Evolutionary conservation across 2,113 vertebrate genomes (phyloP).

Genomic region (Bambusicola thoracicus): DNA sequence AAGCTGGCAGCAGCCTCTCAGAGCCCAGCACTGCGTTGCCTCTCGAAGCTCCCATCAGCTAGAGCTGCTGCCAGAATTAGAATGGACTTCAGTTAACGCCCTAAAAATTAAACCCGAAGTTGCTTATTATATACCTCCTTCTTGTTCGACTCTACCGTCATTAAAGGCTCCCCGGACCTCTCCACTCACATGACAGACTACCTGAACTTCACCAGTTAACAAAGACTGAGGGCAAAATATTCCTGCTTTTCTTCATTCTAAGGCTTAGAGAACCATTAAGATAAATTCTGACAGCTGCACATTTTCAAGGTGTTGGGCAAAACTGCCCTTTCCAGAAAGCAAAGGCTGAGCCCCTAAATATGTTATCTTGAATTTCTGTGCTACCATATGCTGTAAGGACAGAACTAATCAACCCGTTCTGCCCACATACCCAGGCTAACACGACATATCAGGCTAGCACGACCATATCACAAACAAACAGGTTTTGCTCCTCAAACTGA

Average conservation of each 20-base stretch:
- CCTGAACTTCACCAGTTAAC: not conserved
- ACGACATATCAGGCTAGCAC: not conserved
- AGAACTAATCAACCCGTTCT: not conserved
- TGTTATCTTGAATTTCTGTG: not conserved
- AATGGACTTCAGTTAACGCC: not conserved
- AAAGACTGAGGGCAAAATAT: not conserved
- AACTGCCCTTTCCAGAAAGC: not conserved
- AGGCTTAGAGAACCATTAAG: not conserved
- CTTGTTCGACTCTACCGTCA: not conserved
- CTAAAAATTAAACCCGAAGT: not conserved
- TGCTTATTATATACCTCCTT: not conserved
- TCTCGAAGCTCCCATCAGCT: not conserved
- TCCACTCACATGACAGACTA: not conserved
- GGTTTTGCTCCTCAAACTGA: not conserved
- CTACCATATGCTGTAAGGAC: not conserved
- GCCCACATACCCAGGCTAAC: fast-evolving
- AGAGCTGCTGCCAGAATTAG: not conserved
- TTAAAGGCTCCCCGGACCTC: not conserved
- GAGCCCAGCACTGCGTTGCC: not conserved
- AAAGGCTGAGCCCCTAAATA: not conserved
- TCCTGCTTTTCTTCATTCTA: not conserved
- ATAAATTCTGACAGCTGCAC: not conserved
- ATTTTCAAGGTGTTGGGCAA: not conserved
- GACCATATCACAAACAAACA: not conserved
- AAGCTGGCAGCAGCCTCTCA: not conserved